Evolutionary conservation across 2,797 vertebrate genomes (phyloP), one percentile per base, ranked within the genome.

Genomic region (Acanthurus lineatus): DNA sequence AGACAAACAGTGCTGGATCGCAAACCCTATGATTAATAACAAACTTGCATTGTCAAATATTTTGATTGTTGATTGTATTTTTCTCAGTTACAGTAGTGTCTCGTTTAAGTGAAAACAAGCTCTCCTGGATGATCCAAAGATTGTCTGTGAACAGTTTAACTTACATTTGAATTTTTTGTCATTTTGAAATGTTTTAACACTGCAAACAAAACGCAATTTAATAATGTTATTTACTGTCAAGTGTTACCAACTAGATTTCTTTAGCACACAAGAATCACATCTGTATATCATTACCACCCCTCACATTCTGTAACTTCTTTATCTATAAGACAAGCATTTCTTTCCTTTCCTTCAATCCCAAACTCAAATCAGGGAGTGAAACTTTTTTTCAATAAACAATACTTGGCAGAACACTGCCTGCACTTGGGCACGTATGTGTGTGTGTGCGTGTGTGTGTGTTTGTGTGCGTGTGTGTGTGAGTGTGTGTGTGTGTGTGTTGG

Each of bases 301-400:
- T 42, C 20, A 68, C n/a, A 42, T 38, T 62, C 38, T 76, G 25
- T 64, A 65, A 72, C 65, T 66, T 38, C 19, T 78, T 63, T 61
- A 66, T 25, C 53, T 38, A 81, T 66, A n/a, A 47, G 56, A 47
- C 64, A 64, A 58, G 4, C 10, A 17, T 73, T 51, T 68, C 8
- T 49, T 51, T 52, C 35, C 22, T 20, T 42, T 49, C 20, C 11
- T 51, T 25, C 63, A 14, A 62, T 47, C 22, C 20, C 17, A 45
- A 42, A 65, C 25, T 9, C 52, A 64, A 69, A 5, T 32, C 38
- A 9, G 20, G 51, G 17, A 52, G 25, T 47, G 12, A 68, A 67
- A 67, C 7, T 1, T 25, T 0, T 56, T 45, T 44, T 32, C 28
- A 14, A 51, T n/a, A 22, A 32, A 45, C 48, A 38, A 59, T 60